These are phyloP conservation scores for Rana temporaria DNA, from an alignment of 2,113 vertebrate genomes.

Conservation along the genomic window DNA sequence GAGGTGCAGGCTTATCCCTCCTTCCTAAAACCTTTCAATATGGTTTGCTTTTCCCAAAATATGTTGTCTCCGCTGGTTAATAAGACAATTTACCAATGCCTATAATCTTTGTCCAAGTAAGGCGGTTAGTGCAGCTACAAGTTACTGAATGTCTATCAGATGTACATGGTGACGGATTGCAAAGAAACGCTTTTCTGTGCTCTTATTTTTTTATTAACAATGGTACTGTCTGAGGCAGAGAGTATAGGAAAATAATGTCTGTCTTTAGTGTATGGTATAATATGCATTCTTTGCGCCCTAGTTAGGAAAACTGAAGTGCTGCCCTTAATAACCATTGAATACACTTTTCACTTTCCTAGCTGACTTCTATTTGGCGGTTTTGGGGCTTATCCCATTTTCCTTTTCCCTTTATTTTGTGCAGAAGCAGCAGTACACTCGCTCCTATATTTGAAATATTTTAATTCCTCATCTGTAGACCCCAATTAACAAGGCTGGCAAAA, in stretches of 20 bases:
- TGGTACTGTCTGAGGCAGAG: constrained; percentile 13
- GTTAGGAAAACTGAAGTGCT: neutral
- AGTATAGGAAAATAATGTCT: too few species aligned
- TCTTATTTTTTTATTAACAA: constrained; percentile 26
- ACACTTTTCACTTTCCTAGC: too few species aligned
- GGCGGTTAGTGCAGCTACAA: constrained; percentile 39
- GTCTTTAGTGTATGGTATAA: neutral
- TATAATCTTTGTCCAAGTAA: constrained; percentile 54
- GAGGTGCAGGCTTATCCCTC: constrained; percentile 41
- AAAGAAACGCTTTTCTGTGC: constrained; percentile 30
- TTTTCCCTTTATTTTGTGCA: too few species aligned
- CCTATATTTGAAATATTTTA: too few species aligned
- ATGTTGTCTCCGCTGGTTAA: constrained; percentile 55
- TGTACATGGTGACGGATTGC: constrained; percentile 43
- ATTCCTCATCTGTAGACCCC: too few species aligned
- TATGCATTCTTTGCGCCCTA: neutral
- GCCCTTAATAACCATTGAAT: too few species aligned
- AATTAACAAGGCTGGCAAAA: too few species aligned
- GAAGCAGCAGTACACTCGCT: too few species aligned
- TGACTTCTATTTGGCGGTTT: too few species aligned
- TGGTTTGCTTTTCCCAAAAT: constrained; percentile 54
- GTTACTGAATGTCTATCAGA: constrained; percentile 52
- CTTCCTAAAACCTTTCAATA: constrained; percentile 54
- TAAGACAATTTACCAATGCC: constrained; percentile 49
- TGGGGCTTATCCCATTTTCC: too few species aligned